Evolutionary conservation across 2,888 invertebrate genomes (phyloP).

Genomic region (Apodemia duryi): DNA sequence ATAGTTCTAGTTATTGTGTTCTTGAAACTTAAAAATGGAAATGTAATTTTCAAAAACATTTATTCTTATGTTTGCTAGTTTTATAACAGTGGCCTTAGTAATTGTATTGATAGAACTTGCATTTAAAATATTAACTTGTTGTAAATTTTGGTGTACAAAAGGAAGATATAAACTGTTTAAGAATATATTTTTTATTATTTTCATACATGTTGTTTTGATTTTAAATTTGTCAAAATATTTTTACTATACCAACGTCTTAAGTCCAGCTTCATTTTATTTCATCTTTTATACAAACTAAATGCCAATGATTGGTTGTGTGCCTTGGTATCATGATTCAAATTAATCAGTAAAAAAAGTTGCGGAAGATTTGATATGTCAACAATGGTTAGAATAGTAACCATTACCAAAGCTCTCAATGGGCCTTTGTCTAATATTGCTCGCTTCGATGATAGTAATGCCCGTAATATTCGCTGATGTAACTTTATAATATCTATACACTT

Average conservation of each 20-base stretch:
- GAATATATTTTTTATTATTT: conserved; percentile 25
- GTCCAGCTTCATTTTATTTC: conserved; percentile 28
- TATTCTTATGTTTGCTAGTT: neutral
- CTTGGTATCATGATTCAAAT: neutral
- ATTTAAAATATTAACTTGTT: conserved; percentile 6
- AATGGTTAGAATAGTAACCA: too few relatives aligned
- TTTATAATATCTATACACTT: too few relatives aligned
- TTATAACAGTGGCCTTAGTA: neutral
- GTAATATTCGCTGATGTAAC: too few relatives aligned
- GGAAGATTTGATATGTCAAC: too few relatives aligned
- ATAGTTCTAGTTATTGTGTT: neutral
- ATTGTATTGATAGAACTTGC: neutral
- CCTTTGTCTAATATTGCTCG: too few relatives aligned
- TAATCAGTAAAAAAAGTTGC: neutral
- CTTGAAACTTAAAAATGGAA: neutral
- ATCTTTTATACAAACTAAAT: conserved; percentile 10
- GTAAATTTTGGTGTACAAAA: conserved; percentile 22
- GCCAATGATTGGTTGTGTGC: neutral
- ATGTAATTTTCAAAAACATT: neutral
- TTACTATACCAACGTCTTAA: conserved; percentile 25
- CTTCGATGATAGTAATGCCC: too few relatives aligned
- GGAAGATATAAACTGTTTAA: conserved; percentile 17
- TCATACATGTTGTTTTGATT: conserved; percentile 21
- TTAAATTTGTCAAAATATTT: conserved; percentile 26
- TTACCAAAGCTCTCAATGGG: too few relatives aligned